Percentiles rank a stretch among this genome's conserved stretches.
Conservation (phyloP, 2,888 invertebrate species). For the Thecophora atra region DNA sequence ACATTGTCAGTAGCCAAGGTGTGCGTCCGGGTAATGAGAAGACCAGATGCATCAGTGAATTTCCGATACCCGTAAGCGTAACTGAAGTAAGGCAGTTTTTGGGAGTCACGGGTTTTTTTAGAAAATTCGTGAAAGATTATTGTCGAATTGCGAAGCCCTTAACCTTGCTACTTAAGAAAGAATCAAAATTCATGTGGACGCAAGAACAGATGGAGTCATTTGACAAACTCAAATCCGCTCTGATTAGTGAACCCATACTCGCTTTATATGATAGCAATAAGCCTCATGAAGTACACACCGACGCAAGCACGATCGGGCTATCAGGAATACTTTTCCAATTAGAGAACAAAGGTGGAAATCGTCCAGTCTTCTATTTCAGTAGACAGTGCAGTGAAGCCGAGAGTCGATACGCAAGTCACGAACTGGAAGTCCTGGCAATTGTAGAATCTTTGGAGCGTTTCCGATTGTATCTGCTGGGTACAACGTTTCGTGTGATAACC, state of each 20-base stretch:
- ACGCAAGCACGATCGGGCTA: not conserved
- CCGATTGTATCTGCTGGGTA: slow-evolving; percentile 3
- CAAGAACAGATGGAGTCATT: slow-evolving; percentile 37
- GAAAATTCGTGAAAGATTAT: slow-evolving; percentile 39
- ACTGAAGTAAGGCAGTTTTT: slow-evolving; percentile 37
- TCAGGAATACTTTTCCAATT: slow-evolving; percentile 4
- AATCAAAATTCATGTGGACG: slow-evolving; percentile 34
- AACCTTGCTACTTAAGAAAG: slow-evolving; percentile 38
- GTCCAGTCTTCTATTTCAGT: slow-evolving; percentile 14
- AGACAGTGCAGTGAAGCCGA: slow-evolving; percentile 19
- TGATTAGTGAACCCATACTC: slow-evolving; percentile 13
- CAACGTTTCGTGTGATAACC: not conserved
- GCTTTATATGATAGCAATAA: not conserved
- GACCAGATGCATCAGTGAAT: slow-evolving; percentile 37
- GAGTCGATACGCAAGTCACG: slow-evolving; percentile 13
- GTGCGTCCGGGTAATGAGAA: slow-evolving; percentile 37
- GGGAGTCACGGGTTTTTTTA: slow-evolving; percentile 37
- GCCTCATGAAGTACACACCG: not conserved
- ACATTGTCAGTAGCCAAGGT: slow-evolving; percentile 32
- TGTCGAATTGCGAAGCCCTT: no score
- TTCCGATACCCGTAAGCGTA: slow-evolving; percentile 34
- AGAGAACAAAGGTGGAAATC: not conserved
- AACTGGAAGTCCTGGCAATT: slow-evolving; percentile 15
- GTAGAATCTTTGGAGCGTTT: slow-evolving; percentile 16
- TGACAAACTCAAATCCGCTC: slow-evolving; percentile 14